phyloP scores from a whole-genome alignment of 2,113 vertebrate genomes.

The Hippolais icterina region DNA sequence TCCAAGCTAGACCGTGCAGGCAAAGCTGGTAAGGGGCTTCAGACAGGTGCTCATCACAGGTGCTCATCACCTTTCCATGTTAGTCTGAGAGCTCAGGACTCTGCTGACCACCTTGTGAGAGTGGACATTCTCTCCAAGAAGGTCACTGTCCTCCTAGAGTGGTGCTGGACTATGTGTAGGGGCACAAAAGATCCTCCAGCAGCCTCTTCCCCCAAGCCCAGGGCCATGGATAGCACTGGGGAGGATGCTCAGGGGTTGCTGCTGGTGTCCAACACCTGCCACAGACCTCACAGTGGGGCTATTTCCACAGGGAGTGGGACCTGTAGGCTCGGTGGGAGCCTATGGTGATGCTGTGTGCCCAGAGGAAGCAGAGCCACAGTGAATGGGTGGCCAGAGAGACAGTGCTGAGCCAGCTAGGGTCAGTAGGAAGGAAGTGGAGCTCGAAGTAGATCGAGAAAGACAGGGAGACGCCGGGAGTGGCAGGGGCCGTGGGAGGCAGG shows the following conservation, averaged over 20 bases:
- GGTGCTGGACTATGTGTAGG: not conserved
- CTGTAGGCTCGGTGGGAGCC: accelerated
- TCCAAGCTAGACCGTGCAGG: not conserved
- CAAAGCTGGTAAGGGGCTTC: not conserved
- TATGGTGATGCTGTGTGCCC: not conserved
- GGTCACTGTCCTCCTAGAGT: not conserved
- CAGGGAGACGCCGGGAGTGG: conserved; percentile 58
- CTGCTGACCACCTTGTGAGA: not conserved
- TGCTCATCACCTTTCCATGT: accelerated
- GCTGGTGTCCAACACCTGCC: accelerated
- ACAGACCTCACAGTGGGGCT: accelerated
- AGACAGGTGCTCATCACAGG: not conserved
- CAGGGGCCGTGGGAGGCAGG: conserved; percentile 51
- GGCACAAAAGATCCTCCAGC: accelerated
- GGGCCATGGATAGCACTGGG: accelerated
- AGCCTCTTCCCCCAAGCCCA: not conserved
- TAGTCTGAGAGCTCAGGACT: not conserved
- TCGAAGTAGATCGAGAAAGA: conserved; percentile 5
- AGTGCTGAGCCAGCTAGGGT: not conserved
- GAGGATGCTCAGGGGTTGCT: not conserved
- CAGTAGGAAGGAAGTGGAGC: not conserved
- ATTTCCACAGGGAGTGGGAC: not conserved
- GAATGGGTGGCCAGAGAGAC: not conserved
- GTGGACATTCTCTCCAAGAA: not conserved
- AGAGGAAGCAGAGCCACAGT: not conserved